phyloP scores from a whole-genome alignment of 2,797 vertebrate genomes.

The Peromyscus attwateri region DNA sequence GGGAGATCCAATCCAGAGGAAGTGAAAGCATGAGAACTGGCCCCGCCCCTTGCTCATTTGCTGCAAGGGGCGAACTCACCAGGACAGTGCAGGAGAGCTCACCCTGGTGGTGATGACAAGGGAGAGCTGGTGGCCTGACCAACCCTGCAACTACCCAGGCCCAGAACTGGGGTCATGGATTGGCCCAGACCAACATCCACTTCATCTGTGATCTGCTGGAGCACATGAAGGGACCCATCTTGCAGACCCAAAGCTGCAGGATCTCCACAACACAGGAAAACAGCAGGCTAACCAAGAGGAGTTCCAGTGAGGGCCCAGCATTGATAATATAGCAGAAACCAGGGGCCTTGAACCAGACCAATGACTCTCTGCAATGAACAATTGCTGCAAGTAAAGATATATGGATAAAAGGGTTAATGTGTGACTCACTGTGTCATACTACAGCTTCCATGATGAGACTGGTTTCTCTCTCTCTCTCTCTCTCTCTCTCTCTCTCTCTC shows the following conservation, averaged over 20 bases:
- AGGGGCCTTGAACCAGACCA: background rate
- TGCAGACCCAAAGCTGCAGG: background rate
- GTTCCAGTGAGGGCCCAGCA: background rate
- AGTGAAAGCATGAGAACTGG: background rate
- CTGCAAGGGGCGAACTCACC: background rate
- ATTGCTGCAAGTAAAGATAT: background rate
- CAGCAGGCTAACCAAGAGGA: background rate
- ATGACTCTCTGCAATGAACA: background rate
- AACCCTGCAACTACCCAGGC: background rate
- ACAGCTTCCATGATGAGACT: background rate
- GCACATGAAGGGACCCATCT: background rate
- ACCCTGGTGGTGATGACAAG: background rate
- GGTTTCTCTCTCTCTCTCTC: background rate
- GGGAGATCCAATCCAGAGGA: background rate
- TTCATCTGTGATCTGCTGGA: background rate
- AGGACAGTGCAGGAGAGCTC: background rate
- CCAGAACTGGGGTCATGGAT: too few species aligned
- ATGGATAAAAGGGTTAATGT: background rate
- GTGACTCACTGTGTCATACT: background rate
- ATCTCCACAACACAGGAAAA: background rate
- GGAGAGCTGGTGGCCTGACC: background rate
- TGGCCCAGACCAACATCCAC: background rate
- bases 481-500: background rate
- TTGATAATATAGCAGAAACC: background rate
- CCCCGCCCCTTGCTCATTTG: accelerated